These are phyloP conservation scores for Volucella bombylans DNA, from an alignment of 2,888 invertebrate species.

Conservation along the genomic window DNA sequence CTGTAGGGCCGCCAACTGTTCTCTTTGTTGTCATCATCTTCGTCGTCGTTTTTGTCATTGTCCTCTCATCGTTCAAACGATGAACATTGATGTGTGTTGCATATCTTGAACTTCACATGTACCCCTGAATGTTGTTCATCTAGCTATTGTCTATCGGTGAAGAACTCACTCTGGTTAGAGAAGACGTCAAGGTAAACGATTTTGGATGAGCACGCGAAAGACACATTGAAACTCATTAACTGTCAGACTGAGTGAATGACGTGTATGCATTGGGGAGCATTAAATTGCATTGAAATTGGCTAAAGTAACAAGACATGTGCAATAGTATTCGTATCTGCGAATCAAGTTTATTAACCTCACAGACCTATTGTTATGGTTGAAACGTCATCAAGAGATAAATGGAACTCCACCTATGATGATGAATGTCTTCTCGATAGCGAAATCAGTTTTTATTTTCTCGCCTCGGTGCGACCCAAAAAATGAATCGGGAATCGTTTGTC, in stretches of 20 bases:
- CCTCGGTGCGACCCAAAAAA: constrained; percentile 5
- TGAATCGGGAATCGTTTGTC: constrained; percentile 44
- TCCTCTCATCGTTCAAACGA: constrained; percentile 26
- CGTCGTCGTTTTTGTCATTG: constrained; percentile 16
- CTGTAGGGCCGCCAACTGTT: constrained; percentile 31
- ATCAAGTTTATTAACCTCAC: constrained; percentile 19
- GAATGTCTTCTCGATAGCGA: constrained; percentile 24
- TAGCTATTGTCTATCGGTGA: constrained; percentile 46
- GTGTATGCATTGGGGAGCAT: constrained; percentile 21
- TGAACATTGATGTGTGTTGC: constrained; percentile 24
- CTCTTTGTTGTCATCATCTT: not conserved
- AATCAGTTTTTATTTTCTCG: constrained; percentile 16
- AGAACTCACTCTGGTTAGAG: constrained; percentile 37
- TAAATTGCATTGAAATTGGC: constrained; percentile 43
- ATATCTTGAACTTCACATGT: no score
- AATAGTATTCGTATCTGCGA: not conserved
- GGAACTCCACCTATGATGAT: constrained; percentile 13
- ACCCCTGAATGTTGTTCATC: constrained; percentile 28
- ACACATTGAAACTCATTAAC: constrained; percentile 37
- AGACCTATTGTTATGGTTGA: constrained; percentile 20
- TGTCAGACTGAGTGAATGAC: constrained; percentile 44
- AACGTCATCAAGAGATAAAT: constrained; percentile 27
- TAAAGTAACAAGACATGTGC: not conserved
- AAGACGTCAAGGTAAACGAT: constrained; percentile 30
- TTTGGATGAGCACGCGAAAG: constrained; percentile 44